Percentiles rank a stretch among this genome's conserved stretches.
Conservation (phyloP, 2,113 vertebrate genomes). For the Mus spicilegus region DNA sequence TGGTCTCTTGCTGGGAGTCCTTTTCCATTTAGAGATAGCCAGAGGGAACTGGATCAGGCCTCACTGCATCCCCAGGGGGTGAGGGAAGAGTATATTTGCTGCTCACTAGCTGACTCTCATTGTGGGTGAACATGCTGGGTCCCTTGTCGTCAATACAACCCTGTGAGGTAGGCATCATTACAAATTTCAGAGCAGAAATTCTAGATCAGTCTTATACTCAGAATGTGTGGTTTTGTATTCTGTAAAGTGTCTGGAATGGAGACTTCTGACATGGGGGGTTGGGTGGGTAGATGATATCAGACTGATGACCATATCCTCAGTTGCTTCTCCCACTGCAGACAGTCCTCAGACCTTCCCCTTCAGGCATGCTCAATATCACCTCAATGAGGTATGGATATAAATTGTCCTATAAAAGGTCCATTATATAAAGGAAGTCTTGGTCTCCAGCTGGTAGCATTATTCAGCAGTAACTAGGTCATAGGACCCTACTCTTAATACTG, state of each 20-base stretch:
- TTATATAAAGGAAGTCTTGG: background rate
- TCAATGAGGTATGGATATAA: background rate
- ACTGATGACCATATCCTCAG: background rate
- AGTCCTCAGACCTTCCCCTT: background rate
- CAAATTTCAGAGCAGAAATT: background rate
- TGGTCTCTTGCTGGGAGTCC: background rate
- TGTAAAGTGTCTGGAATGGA: background rate
- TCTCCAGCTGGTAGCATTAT: background rate
- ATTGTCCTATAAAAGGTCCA: background rate
- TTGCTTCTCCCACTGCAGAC: background rate
- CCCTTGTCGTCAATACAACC: background rate
- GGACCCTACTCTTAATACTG: background rate
- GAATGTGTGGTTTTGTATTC: background rate
- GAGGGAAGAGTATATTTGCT: rapidly evolving
- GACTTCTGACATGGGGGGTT: background rate
- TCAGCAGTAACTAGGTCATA: background rate
- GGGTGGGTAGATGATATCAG: background rate
- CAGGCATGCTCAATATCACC: background rate
- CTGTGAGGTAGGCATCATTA: no score
- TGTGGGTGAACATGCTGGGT: rapidly evolving
- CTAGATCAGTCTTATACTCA: background rate
- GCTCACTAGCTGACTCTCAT: background rate
- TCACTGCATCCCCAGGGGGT: rapidly evolving
- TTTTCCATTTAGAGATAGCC: background rate
- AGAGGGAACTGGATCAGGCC: background rate